Conservation (phyloP, 2,888 invertebrate species). For the Malacosoma neustria region DNA sequence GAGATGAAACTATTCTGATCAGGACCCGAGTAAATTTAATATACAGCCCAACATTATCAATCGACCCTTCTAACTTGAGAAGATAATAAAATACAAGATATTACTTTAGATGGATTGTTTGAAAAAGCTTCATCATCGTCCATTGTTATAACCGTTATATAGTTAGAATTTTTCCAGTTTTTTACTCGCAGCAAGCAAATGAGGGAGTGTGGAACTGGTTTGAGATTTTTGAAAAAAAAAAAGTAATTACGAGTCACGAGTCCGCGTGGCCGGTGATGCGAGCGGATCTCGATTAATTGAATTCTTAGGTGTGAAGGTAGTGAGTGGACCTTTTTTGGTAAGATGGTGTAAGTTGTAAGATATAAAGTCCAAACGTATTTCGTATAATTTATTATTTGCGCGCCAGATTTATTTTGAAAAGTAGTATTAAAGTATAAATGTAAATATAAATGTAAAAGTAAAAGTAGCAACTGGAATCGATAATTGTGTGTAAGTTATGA, state of each 20-base stretch:
- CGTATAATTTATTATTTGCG: too few relatives aligned
- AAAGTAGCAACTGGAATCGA: too few relatives aligned
- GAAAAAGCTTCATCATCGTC: constrained; percentile 37
- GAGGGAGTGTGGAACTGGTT: constrained; percentile 26
- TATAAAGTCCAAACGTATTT: too few relatives aligned
- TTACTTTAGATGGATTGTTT: constrained; percentile 20
- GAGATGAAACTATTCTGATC: too few relatives aligned
- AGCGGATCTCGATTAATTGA: constrained; percentile 61
- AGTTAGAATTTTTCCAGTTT: constrained; percentile 33
- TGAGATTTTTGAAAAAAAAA: constrained; percentile 43
- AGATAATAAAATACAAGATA: constrained; percentile 12
- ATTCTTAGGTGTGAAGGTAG: constrained; percentile 65
- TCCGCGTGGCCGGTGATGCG: constrained; percentile 39
- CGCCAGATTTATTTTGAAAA: too few relatives aligned
- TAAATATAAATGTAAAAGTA: too few relatives aligned
- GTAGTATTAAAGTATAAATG: too few relatives aligned
- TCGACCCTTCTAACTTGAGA: too few relatives aligned
- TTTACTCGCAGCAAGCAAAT: constrained; percentile 22
- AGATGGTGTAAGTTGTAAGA: constrained; percentile 16
- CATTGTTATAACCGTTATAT: constrained; percentile 48
- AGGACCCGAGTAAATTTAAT: too few relatives aligned
- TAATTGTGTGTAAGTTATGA: too few relatives aligned
- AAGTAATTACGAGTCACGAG: constrained; percentile 68
- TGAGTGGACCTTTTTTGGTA: constrained; percentile 32
- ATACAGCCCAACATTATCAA: too few relatives aligned